Evolutionary conservation across 1,140 invertebrate species (phyloP).

Genomic region (Holotrichia oblita): DNA sequence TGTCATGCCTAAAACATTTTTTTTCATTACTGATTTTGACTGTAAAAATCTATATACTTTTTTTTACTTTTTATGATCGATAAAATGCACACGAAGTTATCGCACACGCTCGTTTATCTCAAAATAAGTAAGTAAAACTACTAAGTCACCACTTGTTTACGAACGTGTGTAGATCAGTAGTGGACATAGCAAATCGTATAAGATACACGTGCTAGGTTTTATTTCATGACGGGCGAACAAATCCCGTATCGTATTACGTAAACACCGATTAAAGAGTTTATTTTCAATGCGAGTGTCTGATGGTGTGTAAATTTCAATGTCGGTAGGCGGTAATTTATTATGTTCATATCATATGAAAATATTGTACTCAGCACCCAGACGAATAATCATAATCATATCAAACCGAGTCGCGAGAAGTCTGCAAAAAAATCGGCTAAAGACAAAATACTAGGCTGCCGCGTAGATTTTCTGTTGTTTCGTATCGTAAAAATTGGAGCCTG

Average conservation of each 20-base stretch:
- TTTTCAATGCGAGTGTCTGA: not conserved
- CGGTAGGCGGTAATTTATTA: not conserved
- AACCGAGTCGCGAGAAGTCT: not conserved
- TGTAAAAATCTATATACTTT: too few relatives aligned
- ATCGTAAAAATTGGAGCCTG: not conserved
- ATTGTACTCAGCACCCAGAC: constrained; percentile 4
- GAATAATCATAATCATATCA: not conserved
- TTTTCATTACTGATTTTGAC: too few relatives aligned
- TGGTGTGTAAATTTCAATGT: not conserved
- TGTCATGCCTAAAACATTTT: too few relatives aligned
- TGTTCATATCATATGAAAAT: not conserved
- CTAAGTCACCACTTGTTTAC: too few relatives aligned
- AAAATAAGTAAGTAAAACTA: too few relatives aligned
- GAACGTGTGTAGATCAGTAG: too few relatives aligned
- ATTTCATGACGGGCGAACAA: not conserved
- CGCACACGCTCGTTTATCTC: too few relatives aligned
- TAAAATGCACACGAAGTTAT: too few relatives aligned
- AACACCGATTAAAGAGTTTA: constrained; percentile 2
- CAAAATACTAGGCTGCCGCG: not conserved
- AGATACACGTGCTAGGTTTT: not conserved
- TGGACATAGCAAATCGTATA: not conserved
- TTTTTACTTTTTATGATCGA: too few relatives aligned
- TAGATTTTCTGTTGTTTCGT: not conserved
- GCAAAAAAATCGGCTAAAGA: not conserved
- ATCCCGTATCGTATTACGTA: constrained; percentile 16